Percentiles rank a stretch among this genome's conserved stretches.
Evolutionary conservation across 1,140 invertebrate genomes (phyloP).

Genomic region (Solenopsis invicta): DNA sequence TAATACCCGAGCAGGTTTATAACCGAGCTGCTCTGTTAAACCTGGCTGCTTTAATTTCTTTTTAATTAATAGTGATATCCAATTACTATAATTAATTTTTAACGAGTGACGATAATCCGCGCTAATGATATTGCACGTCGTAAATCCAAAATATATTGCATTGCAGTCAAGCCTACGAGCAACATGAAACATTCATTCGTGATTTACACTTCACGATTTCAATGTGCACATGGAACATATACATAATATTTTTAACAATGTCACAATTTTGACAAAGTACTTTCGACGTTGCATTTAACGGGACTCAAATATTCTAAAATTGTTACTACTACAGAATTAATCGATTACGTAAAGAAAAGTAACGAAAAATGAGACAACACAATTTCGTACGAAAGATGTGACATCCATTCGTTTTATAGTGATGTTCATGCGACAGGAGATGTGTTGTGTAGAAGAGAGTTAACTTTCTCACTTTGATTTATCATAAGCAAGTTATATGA

Average conservation of each 20-base stretch:
- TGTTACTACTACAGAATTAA: conserved; percentile 8
- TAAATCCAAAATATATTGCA: conserved; percentile 61
- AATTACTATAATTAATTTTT: conserved; percentile 65
- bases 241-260: conserved; percentile 5
- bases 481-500: not conserved
- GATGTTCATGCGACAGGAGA: no score
- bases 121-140: conserved; percentile 57
- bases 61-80: conserved; percentile 61
- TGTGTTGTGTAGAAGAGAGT: no score
- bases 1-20: conserved; percentile 41
- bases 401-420: no score
- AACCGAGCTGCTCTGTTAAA: conserved; percentile 54
- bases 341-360: not conserved
- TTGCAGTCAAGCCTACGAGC: conserved; percentile 32
- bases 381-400: no score
- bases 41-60: conserved; percentile 51
- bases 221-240: not conserved
- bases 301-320: not conserved
- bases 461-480: not conserved
- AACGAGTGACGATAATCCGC: conserved; percentile 58
- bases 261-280: not conserved
- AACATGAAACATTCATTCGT: conserved; percentile 50
- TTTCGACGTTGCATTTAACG: not conserved
- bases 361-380: not conserved
- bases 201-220: conserved; percentile 32